Percentiles rank a stretch among this genome's conserved stretches.
These are phyloP conservation scores for Leucania comma DNA, from an alignment of 2,888 invertebrate genomes.

Conservation along the genomic window DNA sequence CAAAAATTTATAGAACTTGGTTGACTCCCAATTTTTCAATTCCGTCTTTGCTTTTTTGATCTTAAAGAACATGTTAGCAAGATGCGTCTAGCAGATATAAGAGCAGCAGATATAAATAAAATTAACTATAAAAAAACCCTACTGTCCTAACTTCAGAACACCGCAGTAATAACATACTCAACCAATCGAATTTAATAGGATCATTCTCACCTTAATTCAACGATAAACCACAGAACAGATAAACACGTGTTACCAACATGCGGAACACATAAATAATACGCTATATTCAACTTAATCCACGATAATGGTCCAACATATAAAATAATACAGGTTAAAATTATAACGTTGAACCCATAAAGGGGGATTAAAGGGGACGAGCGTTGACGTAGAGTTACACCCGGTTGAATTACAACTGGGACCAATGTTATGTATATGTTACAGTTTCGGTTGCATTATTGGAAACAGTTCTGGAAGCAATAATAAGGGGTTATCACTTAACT, in stretches of 20 bases:
- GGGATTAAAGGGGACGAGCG: constrained; percentile 79
- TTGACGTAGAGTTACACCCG: constrained; percentile 78
- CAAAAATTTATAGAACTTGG: background rate
- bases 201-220: constrained; percentile 53
- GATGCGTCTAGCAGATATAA: too few species aligned
- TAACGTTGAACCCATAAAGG: constrained; percentile 79
- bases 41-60: background rate
- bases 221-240: constrained; percentile 58
- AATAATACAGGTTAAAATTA: constrained; percentile 85
- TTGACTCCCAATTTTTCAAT: background rate
- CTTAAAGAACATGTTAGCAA: background rate
- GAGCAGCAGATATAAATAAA: background rate
- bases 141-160: background rate
- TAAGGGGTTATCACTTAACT: constrained; percentile 67
- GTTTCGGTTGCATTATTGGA: constrained; percentile 64
- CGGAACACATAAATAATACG: constrained; percentile 78
- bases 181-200: constrained; percentile 24
- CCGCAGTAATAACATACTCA: constrained; percentile 7
- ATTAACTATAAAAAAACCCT: background rate
- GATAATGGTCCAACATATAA: constrained; percentile 81
- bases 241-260: constrained; percentile 68
- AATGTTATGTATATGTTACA: constrained; percentile 59
- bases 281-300: constrained; percentile 77
- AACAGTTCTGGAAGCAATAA: constrained; percentile 69
- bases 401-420: constrained; percentile 61